phyloP scores from a whole-genome alignment of 2,113 vertebrate species.

The Phaethon lepturus region DNA sequence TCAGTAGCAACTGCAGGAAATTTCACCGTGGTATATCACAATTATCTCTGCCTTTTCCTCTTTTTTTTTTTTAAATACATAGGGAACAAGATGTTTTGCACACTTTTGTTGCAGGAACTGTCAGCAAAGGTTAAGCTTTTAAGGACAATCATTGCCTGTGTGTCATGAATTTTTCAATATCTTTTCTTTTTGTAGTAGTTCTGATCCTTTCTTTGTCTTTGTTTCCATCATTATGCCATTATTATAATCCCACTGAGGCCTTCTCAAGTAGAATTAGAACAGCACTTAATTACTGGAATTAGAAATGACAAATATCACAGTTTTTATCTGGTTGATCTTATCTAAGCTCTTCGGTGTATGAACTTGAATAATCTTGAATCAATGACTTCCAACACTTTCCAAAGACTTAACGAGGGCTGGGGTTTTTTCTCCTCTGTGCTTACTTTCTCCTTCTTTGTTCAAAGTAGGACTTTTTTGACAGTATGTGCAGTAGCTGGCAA shows the following conservation, averaged over 20 bases:
- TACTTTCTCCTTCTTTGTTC: conserved; percentile 28
- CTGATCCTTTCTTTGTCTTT: conserved; percentile 76
- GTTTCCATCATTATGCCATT: conserved; percentile 75
- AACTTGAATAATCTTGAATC: conserved; percentile 77
- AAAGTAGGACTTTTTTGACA: background rate
- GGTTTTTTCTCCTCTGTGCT: background rate
- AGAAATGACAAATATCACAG: conserved; percentile 80
- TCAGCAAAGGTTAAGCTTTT: conserved; percentile 44
- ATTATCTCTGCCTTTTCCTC: background rate
- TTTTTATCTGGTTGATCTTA: conserved; percentile 77
- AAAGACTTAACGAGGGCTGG: conserved; percentile 30
- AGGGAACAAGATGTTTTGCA: background rate
- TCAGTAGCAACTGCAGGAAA: background rate
- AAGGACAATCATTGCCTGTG: background rate
- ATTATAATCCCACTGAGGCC: conserved; percentile 78
- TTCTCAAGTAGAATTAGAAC: conserved; percentile 77
- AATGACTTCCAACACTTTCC: conserved; percentile 71
- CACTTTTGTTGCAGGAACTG: background rate
- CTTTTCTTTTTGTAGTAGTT: conserved; percentile 71
- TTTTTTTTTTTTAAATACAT: background rate
- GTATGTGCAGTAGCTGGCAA: background rate
- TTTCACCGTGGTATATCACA: background rate
- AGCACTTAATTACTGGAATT: conserved; percentile 81
- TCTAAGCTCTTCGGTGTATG: conserved; percentile 72
- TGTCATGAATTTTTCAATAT: conserved; percentile 77